Evolutionary conservation across 1,140 invertebrate genomes (phyloP).

Genomic region (Drosophila pruinosa): DNA sequence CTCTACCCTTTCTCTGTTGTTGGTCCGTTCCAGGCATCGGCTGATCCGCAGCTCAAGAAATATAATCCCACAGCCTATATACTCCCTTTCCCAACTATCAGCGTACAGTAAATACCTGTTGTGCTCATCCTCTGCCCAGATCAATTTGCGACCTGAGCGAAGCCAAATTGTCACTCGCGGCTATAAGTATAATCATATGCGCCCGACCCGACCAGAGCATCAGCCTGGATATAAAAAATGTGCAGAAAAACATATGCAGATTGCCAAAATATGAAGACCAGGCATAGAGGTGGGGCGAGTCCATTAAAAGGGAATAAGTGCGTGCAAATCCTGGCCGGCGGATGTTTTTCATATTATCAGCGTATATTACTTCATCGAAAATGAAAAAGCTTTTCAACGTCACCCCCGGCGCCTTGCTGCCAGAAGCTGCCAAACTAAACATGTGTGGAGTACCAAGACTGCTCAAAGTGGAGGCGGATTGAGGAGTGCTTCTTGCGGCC

Average conservation of each 20-base stretch:
- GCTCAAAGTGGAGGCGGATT: constrained; percentile 15
- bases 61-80: constrained; percentile 53
- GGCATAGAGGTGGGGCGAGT: constrained; percentile 32
- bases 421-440: constrained; percentile 60
- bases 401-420: neutral
- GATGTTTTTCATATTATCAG: constrained; percentile 78
- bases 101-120: constrained; percentile 43
- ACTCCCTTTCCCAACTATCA: too few relatives aligned
- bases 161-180: constrained; percentile 65
- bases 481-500: constrained; percentile 45
- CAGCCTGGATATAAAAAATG: constrained; percentile 3
- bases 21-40: constrained; percentile 21
- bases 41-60: constrained; percentile 71
- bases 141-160: constrained; percentile 57
- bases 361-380: constrained; percentile 76
- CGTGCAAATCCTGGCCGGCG: constrained; percentile 74
- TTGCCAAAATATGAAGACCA: constrained; percentile 37
- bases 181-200: constrained; percentile 1
- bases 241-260: constrained; percentile 18
- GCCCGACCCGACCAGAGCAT: neutral
- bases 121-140: constrained; percentile 17
- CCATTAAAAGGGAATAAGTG: constrained; percentile 81
- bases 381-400: constrained; percentile 55
- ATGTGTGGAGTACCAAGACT: constrained; percentile 51
- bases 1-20: constrained; percentile 30